Conservation (phyloP, 2,797 vertebrate species). For the Erethizon dorsatum region DNA sequence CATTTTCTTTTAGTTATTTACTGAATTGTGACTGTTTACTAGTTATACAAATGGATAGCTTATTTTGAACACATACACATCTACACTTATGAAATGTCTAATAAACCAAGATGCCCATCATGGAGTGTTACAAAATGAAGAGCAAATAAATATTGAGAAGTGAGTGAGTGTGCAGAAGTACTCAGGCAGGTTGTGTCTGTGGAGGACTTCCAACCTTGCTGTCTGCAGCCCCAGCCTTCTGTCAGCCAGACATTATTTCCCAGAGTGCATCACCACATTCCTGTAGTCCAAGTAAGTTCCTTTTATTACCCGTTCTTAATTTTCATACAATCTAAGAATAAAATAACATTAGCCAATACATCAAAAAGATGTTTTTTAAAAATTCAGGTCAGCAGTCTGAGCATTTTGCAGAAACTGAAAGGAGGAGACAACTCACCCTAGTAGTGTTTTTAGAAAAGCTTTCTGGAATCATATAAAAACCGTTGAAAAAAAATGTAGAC, state of each 20-base stretch:
- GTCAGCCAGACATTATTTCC: neutral
- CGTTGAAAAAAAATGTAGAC: neutral
- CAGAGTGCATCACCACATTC: neutral
- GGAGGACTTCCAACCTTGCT: neutral
- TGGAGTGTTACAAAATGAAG: neutral
- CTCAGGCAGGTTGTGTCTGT: neutral
- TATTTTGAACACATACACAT: neutral
- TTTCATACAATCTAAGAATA: constrained; percentile 9
- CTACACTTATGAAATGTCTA: neutral
- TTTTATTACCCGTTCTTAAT: neutral
- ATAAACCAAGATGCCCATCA: neutral
- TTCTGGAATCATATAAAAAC: constrained; percentile 7
- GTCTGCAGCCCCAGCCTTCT: neutral
- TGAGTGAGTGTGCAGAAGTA: neutral
- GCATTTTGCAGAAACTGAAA: neutral
- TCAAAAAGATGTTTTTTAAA: neutral
- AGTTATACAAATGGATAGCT: neutral
- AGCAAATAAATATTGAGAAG: neutral
- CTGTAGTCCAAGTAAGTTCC: neutral
- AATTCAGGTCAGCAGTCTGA: neutral
- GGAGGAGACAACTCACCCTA: neutral
- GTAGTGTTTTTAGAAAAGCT: neutral
- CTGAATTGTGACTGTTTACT: neutral
- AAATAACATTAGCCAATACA: neutral
- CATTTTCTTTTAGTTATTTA: neutral